phyloP scores from a whole-genome alignment of 2,797 vertebrate genomes.

The Crenuchus spilurus region DNA sequence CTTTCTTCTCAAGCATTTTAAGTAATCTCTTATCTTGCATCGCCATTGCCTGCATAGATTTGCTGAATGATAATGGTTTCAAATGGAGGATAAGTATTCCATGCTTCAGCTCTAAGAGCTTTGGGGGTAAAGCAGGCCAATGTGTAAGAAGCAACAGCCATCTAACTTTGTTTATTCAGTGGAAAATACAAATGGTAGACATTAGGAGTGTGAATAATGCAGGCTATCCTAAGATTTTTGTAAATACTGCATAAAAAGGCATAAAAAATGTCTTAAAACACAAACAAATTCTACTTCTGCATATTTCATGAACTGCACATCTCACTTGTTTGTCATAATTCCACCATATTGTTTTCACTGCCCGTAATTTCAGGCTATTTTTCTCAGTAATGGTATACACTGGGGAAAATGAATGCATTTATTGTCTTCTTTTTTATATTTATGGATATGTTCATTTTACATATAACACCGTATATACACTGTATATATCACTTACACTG shows the following conservation, averaged over 20 bases:
- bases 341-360: neutral
- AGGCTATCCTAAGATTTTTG: neutral
- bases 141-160: neutral
- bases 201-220: neutral
- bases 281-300: conserved; percentile 9
- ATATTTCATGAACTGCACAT: conserved; percentile 10
- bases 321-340: neutral
- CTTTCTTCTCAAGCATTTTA: conserved; percentile 7
- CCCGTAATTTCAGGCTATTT: neutral
- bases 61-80: conserved; percentile 14
- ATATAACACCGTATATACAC: too few species aligned
- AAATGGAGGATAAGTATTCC: neutral
- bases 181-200: neutral
- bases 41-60: conserved; percentile 6
- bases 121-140: neutral
- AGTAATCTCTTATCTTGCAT: conserved; percentile 26
- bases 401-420: neutral
- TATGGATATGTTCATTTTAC: neutral
- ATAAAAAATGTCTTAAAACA: neutral
- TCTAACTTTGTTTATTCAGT: neutral
- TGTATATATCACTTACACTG: too few species aligned
- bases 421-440: neutral
- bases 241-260: neutral
- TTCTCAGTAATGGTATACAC: neutral
- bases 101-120: neutral